These are phyloP conservation scores for Diabrotica balteata DNA, from an alignment of 2,888 invertebrate species.

Conservation along the genomic window DNA sequence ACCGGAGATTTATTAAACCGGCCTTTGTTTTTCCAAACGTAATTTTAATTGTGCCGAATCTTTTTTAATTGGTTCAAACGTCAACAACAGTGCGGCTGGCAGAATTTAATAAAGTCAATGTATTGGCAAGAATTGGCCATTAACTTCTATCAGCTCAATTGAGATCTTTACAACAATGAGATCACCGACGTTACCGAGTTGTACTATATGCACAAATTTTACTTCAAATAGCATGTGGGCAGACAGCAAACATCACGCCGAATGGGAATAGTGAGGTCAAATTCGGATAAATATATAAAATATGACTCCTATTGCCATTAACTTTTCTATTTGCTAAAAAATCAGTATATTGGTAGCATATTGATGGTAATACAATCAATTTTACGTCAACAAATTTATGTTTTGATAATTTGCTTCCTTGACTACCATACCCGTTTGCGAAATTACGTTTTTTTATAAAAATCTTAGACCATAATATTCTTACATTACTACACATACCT, in stretches of 20 bases:
- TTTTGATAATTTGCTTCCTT: too few species aligned
- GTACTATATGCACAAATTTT: conserved; percentile 35
- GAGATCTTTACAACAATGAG: conserved; percentile 37
- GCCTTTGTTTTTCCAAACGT: conserved; percentile 13
- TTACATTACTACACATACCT: too few species aligned
- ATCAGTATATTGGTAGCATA: too few species aligned
- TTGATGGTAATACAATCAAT: too few species aligned
- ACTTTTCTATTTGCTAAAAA: too few species aligned
- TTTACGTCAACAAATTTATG: too few species aligned
- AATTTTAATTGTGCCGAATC: conserved; percentile 24
- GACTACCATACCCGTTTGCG: too few species aligned
- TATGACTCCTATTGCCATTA: too few species aligned
- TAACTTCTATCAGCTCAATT: conserved; percentile 40
- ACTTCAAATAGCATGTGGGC: conserved; percentile 25
- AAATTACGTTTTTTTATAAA: too few species aligned
- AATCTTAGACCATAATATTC: too few species aligned
- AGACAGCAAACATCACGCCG: not conserved
- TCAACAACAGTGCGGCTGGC: conserved; percentile 37
- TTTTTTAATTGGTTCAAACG: conserved; percentile 29
- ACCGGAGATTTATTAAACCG: not conserved
- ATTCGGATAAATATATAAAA: too few species aligned
- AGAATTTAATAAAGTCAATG: conserved; percentile 39
- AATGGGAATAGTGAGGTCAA: not conserved
- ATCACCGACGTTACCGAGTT: conserved; percentile 34
- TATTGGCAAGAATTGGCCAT: conserved; percentile 37